Percentiles rank a stretch among this genome's conserved stretches.
These are phyloP conservation scores for Balanococcus diminutus DNA, from an alignment of 2,888 invertebrate genomes.

Conservation along the genomic window DNA sequence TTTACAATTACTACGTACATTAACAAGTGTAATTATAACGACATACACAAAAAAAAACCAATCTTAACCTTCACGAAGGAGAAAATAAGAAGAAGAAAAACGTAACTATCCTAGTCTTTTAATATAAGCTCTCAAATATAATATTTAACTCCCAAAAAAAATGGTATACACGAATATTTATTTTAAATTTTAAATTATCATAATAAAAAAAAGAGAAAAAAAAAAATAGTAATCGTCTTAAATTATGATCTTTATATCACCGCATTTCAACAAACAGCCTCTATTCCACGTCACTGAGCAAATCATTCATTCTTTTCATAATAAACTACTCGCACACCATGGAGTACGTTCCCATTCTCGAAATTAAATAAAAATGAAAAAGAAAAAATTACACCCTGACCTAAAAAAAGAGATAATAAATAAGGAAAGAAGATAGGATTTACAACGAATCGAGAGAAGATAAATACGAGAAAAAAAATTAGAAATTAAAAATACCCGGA, in stretches of 20 bases:
- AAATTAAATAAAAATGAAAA: not conserved
- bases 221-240: not conserved
- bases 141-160: conserved; percentile 18
- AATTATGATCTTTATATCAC: not conserved
- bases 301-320: conserved; percentile 6
- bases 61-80: not conserved
- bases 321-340: not conserved
- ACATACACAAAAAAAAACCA: not conserved
- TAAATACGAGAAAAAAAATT: not conserved
- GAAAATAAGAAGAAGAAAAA: not conserved
- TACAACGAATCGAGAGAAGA: conserved; percentile 16
- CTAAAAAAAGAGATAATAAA: not conserved
- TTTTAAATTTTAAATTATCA: not conserved
- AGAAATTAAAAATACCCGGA: conserved; percentile 27
- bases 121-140: conserved; percentile 24
- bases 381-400: not conserved
- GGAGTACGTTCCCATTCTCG: not conserved
- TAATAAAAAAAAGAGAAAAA: not conserved
- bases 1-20: conserved; percentile 29
- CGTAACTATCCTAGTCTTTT: conserved; percentile 32
- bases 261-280: conserved; percentile 18
- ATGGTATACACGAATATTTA: conserved; percentile 17
- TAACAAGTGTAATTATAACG: conserved; percentile 29
- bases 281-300: conserved; percentile 32
- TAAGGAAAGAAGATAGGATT: not conserved